These are phyloP conservation scores for Thaumatotibia leucotreta DNA, from an alignment of 1,140 invertebrate genomes.

Conservation along the genomic window DNA sequence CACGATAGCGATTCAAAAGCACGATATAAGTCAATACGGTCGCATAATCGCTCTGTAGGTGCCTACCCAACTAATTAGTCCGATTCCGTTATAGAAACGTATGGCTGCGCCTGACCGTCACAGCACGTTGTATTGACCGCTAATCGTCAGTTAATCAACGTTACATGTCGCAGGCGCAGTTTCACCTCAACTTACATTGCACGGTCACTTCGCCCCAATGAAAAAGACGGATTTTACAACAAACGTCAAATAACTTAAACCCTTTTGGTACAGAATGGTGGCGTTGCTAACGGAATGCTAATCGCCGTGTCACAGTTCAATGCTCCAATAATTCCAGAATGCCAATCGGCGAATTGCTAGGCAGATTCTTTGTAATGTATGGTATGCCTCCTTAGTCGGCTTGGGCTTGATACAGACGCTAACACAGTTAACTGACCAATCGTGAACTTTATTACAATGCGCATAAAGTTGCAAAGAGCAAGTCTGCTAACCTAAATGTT, in stretches of 20 bases:
- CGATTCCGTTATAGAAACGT: neutral
- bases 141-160: neutral
- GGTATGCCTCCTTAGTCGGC: neutral
- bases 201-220: neutral
- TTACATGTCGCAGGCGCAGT: neutral
- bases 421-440: neutral
- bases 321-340: constrained; percentile 53
- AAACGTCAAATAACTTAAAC: neutral
- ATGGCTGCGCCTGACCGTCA: constrained; percentile 8
- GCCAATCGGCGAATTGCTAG: constrained; percentile 30
- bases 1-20: too few relatives aligned
- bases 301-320: constrained; percentile 56
- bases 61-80: neutral
- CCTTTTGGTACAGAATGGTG: neutral
- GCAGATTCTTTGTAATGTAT: neutral
- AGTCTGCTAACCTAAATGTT: too few relatives aligned
- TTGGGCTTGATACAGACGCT: too few relatives aligned
- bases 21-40: neutral
- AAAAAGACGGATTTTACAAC: neutral
- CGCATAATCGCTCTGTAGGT: neutral
- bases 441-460: too few relatives aligned
- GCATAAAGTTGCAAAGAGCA: too few relatives aligned
- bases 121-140: constrained; percentile 10
- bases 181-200: neutral
- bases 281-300: constrained; percentile 32